These are phyloP conservation scores for Stichodactyla helianthus DNA, from an alignment of 64 coral and sea anemone genomes.

Conservation along the genomic window DNA sequence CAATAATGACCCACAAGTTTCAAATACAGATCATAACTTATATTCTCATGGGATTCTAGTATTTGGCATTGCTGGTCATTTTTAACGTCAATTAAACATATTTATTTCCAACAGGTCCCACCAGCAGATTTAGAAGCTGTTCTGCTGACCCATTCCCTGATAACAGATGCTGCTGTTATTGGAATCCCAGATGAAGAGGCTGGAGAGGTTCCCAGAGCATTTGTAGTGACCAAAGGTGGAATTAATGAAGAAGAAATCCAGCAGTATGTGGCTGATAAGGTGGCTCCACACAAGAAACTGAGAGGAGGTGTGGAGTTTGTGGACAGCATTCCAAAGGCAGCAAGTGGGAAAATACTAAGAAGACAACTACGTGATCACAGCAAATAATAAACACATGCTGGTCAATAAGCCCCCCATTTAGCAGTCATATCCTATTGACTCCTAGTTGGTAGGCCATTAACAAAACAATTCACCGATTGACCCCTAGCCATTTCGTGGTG, in stretches of 20 bases:
- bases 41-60: too few species aligned
- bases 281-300: constrained; percentile 59
- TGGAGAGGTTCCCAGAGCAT: constrained; percentile 71
- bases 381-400: too few species aligned
- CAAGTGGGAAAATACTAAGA: constrained; percentile 72
- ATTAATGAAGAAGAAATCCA: constrained; percentile 41
- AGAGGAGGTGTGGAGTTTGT: constrained; percentile 71
- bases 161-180: constrained; percentile 57
- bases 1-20: too few species aligned
- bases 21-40: too few species aligned
- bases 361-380: constrained; percentile 8
- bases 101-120: constrained; percentile 17
- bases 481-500: too few species aligned
- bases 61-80: background rate
- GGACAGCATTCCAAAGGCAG: constrained; percentile 59
- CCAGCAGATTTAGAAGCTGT: constrained; percentile 70
- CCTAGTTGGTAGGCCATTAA: too few species aligned
- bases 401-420: too few species aligned
- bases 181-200: constrained; percentile 49
- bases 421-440: too few species aligned
- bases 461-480: too few species aligned
- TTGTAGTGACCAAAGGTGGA: constrained; percentile 48
- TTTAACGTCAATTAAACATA: background rate
- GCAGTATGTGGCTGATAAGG: constrained; percentile 53
- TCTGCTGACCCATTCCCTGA: constrained; percentile 38